phyloP scores from a whole-genome alignment of 2,797 vertebrate species.

The Pteronotus mesoamericanus region DNA sequence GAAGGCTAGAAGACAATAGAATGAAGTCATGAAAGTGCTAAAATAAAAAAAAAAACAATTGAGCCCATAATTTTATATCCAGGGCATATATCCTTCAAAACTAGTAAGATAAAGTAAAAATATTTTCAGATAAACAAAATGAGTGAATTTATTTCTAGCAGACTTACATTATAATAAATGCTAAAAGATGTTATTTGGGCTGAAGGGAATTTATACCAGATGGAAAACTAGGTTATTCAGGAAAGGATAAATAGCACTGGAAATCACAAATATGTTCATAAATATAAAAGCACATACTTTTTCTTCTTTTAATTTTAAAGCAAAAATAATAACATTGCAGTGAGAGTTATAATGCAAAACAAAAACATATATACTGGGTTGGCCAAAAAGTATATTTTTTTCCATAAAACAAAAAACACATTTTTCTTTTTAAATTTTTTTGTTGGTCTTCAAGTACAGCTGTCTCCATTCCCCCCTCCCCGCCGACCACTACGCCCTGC shows the following conservation, averaged over 20 bases:
- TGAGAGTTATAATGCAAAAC: neutral
- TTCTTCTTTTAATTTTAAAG: neutral
- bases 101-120: neutral
- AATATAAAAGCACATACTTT: neutral
- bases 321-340: neutral
- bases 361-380: neutral
- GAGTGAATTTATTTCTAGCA: neutral
- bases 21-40: neutral
- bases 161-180: neutral
- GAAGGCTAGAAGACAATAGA: neutral
- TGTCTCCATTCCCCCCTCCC: no score
- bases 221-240: neutral
- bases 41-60: neutral
- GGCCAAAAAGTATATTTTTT: neutral
- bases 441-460: no score
- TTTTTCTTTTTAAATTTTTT: no score
- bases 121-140: neutral
- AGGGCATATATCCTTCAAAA: neutral
- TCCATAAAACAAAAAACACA: neutral
- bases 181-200: neutral
- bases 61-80: neutral
- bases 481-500: no score
- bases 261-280: neutral
- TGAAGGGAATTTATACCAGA: neutral
- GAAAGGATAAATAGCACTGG: neutral